Conservation (phyloP, 2,888 invertebrate genomes). For the Eilema griseolum region DNA sequence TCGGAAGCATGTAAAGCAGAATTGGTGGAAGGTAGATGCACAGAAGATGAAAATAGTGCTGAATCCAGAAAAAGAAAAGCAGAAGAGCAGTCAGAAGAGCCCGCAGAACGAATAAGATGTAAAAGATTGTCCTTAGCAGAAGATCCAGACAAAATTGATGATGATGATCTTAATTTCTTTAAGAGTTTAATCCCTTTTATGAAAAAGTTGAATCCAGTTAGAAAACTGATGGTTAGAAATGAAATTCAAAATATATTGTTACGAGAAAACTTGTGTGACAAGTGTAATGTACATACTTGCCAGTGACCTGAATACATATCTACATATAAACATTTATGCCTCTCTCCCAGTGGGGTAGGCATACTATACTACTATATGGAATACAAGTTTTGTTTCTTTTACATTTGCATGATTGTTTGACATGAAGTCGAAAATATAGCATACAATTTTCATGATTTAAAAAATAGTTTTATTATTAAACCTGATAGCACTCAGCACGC, state of each 20-base stretch:
- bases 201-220: constrained; percentile 51
- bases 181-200: constrained; percentile 56
- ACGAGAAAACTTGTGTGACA: constrained; percentile 51
- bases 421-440: neutral
- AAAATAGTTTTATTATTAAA: neutral
- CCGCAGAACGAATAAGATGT: neutral
- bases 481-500: too few relatives aligned
- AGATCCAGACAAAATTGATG: constrained; percentile 31
- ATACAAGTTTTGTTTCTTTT: too few relatives aligned
- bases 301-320: neutral
- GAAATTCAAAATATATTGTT: constrained; percentile 56
- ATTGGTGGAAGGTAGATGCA: neutral
- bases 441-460: neutral
- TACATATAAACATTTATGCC: too few relatives aligned
- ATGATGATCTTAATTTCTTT: constrained; percentile 52
- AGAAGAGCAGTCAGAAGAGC: constrained; percentile 4
- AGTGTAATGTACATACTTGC: constrained; percentile 33
- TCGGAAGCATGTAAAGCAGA: constrained; percentile 13
- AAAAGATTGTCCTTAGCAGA: neutral
- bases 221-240: constrained; percentile 55
- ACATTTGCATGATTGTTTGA: too few relatives aligned
- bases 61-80: constrained; percentile 25
- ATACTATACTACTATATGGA: too few relatives aligned
- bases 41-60: neutral
- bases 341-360: too few relatives aligned